Percentiles rank a stretch among this genome's conserved stretches.
phyloP scores from a whole-genome alignment of 1,140 invertebrate species.

The Drosophila carrolli region DNA sequence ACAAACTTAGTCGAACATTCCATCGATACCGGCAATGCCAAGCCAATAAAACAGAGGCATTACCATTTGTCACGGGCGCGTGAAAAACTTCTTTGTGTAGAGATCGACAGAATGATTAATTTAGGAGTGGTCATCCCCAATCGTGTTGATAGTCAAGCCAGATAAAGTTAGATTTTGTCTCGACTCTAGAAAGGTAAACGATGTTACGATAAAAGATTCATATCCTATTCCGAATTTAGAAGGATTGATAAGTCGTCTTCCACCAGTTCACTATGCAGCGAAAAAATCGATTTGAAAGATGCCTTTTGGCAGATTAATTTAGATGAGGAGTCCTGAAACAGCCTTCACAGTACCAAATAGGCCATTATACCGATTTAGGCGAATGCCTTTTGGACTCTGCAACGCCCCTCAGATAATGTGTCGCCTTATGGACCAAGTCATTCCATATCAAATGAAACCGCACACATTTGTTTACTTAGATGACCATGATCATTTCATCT shows the following conservation, averaged over 20 bases:
- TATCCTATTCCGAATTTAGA: slow-evolving; percentile 7
- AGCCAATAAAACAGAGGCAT: slow-evolving; percentile 1
- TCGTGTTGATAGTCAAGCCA: slow-evolving; percentile 8
- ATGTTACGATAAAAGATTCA: slow-evolving; percentile 14
- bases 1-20: neutral
- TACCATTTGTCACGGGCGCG: slow-evolving; percentile 1
- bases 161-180: slow-evolving; percentile 7
- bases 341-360: neutral
- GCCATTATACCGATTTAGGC: neutral
- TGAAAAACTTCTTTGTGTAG: neutral
- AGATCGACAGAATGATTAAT: slow-evolving; percentile 4
- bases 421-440: neutral
- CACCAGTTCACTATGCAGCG: neutral
- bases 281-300: slow-evolving; percentile 2
- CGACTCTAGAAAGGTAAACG: slow-evolving; percentile 7
- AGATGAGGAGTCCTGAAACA: neutral
- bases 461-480: neutral
- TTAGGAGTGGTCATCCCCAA: slow-evolving; percentile 12
- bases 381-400: too few relatives aligned
- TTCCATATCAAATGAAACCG: neutral
- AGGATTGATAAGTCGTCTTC: slow-evolving; percentile 5
- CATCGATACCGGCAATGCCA: slow-evolving; percentile 3
- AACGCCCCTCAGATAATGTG: neutral
- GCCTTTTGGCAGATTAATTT: slow-evolving; percentile 3
- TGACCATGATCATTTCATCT: neutral